phyloP scores from a whole-genome alignment of 2,113 vertebrate species.

The Cynopterus brachyotis region DNA sequence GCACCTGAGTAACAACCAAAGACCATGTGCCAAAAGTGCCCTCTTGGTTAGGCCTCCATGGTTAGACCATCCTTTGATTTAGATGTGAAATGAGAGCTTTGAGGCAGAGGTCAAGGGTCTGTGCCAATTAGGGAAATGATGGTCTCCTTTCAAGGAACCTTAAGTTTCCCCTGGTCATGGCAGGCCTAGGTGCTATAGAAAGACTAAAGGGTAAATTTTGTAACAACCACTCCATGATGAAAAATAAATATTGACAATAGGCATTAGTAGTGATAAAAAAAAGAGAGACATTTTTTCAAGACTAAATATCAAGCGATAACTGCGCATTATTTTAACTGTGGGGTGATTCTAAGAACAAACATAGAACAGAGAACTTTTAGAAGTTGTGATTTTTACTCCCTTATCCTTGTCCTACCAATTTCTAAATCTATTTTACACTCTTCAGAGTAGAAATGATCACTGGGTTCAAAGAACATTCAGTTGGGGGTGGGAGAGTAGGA shows the following conservation, averaged over 20 bases:
- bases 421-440: neutral
- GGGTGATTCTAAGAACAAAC: conserved; percentile 13
- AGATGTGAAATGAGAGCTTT: conserved; percentile 56
- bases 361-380: neutral
- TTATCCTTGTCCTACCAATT: neutral
- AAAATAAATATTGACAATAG: conserved; percentile 2
- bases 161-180: neutral
- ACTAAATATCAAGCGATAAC: neutral
- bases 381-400: neutral
- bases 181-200: neutral
- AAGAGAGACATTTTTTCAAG: conserved; percentile 2
- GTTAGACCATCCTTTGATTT: conserved; percentile 59
- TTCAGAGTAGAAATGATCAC: neutral
- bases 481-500: neutral
- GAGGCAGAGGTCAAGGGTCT: conserved; percentile 11
- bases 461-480: neutral
- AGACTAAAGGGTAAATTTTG: neutral
- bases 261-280: neutral
- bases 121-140: neutral
- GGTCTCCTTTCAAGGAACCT: neutral
- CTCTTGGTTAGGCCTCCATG: neutral
- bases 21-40: neutral
- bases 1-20: neutral
- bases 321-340: neutral
- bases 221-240: neutral